phyloP scores from a whole-genome alignment of 2,113 vertebrate species.

The Vicugna pacos region DNA sequence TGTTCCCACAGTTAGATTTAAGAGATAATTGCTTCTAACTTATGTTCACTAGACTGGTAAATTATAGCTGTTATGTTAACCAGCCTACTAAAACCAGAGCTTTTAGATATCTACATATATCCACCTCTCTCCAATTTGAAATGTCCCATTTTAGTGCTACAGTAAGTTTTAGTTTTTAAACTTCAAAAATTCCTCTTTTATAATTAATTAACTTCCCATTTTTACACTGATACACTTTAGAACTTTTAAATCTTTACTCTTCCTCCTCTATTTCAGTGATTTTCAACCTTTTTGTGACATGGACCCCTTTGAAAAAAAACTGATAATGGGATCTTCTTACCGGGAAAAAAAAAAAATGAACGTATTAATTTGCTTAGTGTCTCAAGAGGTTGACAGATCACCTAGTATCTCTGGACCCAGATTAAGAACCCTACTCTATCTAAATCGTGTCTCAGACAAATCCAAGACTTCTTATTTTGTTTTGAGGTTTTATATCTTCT shows the following conservation, averaged over 20 bases:
- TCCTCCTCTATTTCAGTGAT: not conserved
- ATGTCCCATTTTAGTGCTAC: not conserved
- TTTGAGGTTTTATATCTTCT: not conserved
- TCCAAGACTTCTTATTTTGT: not conserved
- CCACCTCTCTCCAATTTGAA: not conserved
- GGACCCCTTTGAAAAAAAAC: not conserved
- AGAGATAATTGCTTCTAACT: not conserved
- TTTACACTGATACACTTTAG: not conserved
- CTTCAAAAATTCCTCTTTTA: not conserved
- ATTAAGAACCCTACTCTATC: not conserved
- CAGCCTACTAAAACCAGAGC: not conserved
- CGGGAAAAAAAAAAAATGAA: not conserved
- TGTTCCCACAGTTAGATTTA: not conserved
- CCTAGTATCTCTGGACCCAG: not conserved
- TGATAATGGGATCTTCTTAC: not conserved
- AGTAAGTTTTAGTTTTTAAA: not conserved
- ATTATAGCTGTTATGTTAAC: constrained; percentile 15
- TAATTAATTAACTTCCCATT: not conserved
- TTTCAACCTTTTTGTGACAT: not conserved
- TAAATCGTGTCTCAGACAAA: not conserved
- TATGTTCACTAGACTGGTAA: not conserved
- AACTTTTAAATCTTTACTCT: not conserved
- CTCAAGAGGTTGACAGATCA: not conserved
- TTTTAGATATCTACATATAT: not conserved
- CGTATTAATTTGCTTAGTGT: not conserved